phyloP scores from a whole-genome alignment of 2,888 invertebrate genomes.

The Eilema depressum region DNA sequence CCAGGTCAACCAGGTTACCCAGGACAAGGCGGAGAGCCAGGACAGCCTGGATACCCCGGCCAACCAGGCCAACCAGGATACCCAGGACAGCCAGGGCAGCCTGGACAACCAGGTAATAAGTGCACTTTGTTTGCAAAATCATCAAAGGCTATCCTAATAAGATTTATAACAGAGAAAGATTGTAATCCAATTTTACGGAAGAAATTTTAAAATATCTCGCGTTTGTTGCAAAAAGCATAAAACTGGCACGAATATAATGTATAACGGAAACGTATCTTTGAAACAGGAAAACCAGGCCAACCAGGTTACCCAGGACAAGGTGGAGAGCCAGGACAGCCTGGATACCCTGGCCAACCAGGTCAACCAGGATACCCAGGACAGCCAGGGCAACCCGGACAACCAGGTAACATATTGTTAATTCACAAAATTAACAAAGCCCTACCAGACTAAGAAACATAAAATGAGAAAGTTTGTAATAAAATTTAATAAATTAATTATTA shows the following conservation, averaged over 20 bases:
- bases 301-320: slow-evolving; percentile 53
- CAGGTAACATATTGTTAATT: slow-evolving; percentile 37
- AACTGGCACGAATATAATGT: too few relatives aligned
- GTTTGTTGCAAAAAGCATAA: too few relatives aligned
- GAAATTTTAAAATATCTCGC: too few relatives aligned
- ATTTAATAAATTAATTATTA: too few relatives aligned
- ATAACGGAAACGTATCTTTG: too few relatives aligned
- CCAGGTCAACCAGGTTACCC: slow-evolving; percentile 26
- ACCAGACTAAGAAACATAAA: too few relatives aligned
- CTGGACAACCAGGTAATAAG: slow-evolving; percentile 35
- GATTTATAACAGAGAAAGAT: too few relatives aligned
- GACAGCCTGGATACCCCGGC: slow-evolving; percentile 20
- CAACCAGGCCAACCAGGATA: slow-evolving; percentile 11
- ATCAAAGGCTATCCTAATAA: slow-evolving; percentile 25
- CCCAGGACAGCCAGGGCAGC: slow-evolving; percentile 21
- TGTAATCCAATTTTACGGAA: too few relatives aligned
- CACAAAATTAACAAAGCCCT: not conserved
- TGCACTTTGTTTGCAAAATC: too few relatives aligned
- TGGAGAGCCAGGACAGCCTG: slow-evolving; percentile 42
- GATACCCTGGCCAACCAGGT: slow-evolving; percentile 62
- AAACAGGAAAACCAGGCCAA: slow-evolving; percentile 51
- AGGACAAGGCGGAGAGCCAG: slow-evolving; percentile 17
- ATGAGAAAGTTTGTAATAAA: too few relatives aligned
- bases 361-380: slow-evolving; percentile 62
- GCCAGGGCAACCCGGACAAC: slow-evolving; percentile 45